Evolutionary conservation across 2,113 vertebrate species (phyloP), one percentile per base, ranked within the genome.

Genomic region (Cyprinodon brontotheroides): DNA sequence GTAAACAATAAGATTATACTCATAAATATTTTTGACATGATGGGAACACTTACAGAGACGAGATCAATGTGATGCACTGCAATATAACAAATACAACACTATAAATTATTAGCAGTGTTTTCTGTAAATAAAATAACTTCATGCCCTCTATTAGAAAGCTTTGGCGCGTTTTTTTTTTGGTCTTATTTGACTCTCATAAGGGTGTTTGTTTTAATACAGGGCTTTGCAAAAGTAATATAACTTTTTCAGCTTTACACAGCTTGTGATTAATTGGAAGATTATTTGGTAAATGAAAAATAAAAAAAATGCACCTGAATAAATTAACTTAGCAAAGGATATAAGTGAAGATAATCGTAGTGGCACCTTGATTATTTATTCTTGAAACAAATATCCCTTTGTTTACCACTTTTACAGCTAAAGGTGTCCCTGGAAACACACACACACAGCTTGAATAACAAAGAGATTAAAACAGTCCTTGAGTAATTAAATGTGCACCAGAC

Each of bases 1-100:
- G 65, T 81, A 70, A 81, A 80, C 70, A 79, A 47, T 6, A 80
- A 41, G 43, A 68, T 68, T 68, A 40, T 4, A 43, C 62, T 71
- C 78, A 68, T 37, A 41, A 73, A 61, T 77, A 36, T 64, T 75
- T 74, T 48, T 74, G 79, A 78, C 66, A 68, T 72, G 37, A 75
- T 84, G 45, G 64, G 70, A 85, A 75, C 61, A 41, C 62, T 38
- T 53, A 15, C 29, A 65, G 67, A 66, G 8, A 79, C 77, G 69
- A 47, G 38, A 53, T 14, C 17, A 61, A 75, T 43, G 72, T 36
- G 40, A 40, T 29, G 0, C 79, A 72, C 36, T 68, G 60, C 20
- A 69, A 63, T 74, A 29, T 63, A 62, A 81, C 29, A 75, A 59
- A 29, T 69, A 15, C 50, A 12, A 29, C 57, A 37, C 0, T 50